Evolutionary conservation across 1,140 invertebrate species (phyloP).

Genomic region (Myzus persicae): DNA sequence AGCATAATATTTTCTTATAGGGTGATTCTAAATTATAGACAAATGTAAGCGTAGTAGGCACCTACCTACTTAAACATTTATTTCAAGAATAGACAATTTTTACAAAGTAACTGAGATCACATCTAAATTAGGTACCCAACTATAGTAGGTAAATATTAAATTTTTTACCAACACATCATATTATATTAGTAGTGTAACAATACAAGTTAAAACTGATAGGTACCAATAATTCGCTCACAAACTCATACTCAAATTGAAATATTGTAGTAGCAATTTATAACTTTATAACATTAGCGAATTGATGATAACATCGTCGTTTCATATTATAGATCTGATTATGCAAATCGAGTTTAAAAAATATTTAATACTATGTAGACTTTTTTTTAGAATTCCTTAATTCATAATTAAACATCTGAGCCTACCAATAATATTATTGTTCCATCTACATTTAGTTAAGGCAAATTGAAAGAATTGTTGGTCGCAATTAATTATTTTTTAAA

Average conservation of each 20-base stretch:
- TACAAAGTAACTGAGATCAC: neutral
- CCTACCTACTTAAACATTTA: too few species aligned
- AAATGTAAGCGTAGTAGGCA: neutral
- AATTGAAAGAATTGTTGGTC: neutral
- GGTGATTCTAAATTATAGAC: neutral
- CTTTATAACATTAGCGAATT: neutral
- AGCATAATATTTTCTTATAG: neutral
- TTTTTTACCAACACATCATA: neutral
- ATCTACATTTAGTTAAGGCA: neutral
- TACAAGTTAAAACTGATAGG: neutral
- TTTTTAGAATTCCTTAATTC: neutral
- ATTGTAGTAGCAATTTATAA: neutral
- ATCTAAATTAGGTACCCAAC: neutral
- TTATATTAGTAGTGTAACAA: too few species aligned
- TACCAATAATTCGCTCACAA: neutral
- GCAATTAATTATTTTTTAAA: neutral
- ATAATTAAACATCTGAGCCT: neutral
- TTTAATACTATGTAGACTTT: neutral
- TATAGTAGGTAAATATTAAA: neutral
- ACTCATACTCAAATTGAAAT: neutral
- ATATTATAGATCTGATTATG: neutral
- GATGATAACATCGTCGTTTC: neutral
- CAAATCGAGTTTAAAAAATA: neutral
- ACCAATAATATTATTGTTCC: neutral
- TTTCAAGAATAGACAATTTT: neutral